Percentiles rank a stretch among this genome's conserved stretches.
phyloP scores from a whole-genome alignment of 2,888 invertebrate genomes.

The Unio pictorum region DNA sequence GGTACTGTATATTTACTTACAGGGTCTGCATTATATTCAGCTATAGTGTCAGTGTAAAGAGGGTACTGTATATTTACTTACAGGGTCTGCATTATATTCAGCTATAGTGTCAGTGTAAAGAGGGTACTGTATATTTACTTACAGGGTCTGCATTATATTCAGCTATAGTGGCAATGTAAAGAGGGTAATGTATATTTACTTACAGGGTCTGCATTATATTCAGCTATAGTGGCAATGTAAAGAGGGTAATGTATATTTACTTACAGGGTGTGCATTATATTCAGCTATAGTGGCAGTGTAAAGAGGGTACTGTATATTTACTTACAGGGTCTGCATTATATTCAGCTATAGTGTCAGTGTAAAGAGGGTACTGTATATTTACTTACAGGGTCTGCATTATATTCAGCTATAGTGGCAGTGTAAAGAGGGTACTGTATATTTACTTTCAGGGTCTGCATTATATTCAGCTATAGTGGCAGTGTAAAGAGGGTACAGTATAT shows the following conservation, averaged over 20 bases:
- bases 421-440: background rate
- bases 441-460: slow-evolving; percentile 76
- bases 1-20: slow-evolving; percentile 81
- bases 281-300: slow-evolving; percentile 97
- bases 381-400: slow-evolving; percentile 77
- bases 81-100: slow-evolving; percentile 83
- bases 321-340: slow-evolving; percentile 82
- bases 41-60: slow-evolving; percentile 84
- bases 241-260: slow-evolving; percentile 16
- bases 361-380: slow-evolving; percentile 89
- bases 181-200: slow-evolving; percentile 84
- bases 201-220: slow-evolving; percentile 81
- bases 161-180: slow-evolving; percentile 95
- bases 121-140: slow-evolving; percentile 84
- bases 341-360: slow-evolving; percentile 95
- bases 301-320: slow-evolving; percentile 87
- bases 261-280: slow-evolving; percentile 80
- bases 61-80: slow-evolving; percentile 54
- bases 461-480: slow-evolving; percentile 96
- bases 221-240: slow-evolving; percentile 89
- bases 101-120: slow-evolving; percentile 95
- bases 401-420: slow-evolving; percentile 94
- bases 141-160: slow-evolving; percentile 87
- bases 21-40: slow-evolving; percentile 86
- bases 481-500: slow-evolving; percentile 92